Evolutionary conservation across 30 jellyfish, hydroid and myxozoan species (phyloP).

Genomic region (Catostylus mosaicus): DNA sequence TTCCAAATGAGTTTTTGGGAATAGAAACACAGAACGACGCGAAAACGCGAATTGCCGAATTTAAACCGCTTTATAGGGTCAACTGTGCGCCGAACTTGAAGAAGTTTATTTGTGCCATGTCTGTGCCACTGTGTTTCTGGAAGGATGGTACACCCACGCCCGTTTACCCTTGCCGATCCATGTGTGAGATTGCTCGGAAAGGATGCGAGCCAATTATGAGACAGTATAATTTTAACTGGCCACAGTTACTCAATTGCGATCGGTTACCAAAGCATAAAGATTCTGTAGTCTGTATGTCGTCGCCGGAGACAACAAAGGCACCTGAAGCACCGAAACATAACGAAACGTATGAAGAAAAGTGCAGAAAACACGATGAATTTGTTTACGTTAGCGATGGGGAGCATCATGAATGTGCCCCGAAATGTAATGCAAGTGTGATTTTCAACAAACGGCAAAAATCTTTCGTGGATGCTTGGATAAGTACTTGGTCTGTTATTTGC

Average conservation of each 20-base stretch:
- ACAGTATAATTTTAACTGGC: constrained; percentile 83
- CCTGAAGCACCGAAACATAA: not conserved
- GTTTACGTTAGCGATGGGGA: constrained; percentile 71
- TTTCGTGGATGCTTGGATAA: constrained; percentile 79
- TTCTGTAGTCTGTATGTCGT: constrained; percentile 58
- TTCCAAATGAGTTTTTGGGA: constrained; percentile 79
- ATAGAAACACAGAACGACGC: constrained; percentile 88
- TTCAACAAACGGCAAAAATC: constrained; percentile 59
- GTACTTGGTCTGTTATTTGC: constrained; percentile 84
- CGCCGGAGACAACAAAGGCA: constrained; percentile 41
- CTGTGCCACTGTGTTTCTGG: constrained; percentile 76
- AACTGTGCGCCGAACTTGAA: constrained; percentile 80
- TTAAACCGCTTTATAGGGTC: constrained; percentile 74
- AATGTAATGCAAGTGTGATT: constrained; percentile 70
- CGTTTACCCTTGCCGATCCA: constrained; percentile 90
- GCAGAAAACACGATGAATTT: constrained; percentile 42
- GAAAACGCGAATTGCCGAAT: constrained; percentile 72
- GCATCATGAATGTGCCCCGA: constrained; percentile 68
- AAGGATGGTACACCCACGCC: constrained; percentile 81
- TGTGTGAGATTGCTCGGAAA: constrained; percentile 84
- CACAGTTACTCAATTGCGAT: constrained; percentile 73
- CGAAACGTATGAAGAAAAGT: constrained; percentile 3
- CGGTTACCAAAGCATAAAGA: constrained; percentile 47
- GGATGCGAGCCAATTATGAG: constrained; percentile 95
- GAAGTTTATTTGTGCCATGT: constrained; percentile 87